phyloP scores from a whole-genome alignment of 2,888 invertebrate genomes.

The Microctonus brassicae region DNA sequence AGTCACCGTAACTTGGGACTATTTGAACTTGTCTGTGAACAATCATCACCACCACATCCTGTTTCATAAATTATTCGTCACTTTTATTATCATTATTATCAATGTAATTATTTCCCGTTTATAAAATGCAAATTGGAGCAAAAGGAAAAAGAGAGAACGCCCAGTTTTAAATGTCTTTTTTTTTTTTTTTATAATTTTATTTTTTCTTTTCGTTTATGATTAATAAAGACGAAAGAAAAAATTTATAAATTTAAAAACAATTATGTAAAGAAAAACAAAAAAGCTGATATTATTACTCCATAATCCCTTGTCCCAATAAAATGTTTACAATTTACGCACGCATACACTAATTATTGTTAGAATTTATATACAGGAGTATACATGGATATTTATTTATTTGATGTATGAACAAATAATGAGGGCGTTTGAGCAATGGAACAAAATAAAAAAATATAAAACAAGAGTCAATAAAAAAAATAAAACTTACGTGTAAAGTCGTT shows the following conservation, averaged over 20 bases:
- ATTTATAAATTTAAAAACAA: not conserved
- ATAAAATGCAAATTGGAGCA: not conserved
- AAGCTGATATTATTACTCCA: constrained; percentile 19
- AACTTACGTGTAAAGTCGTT: constrained; percentile 87
- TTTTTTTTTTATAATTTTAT: not conserved
- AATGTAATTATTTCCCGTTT: not conserved
- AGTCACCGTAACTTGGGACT: constrained; percentile 7
- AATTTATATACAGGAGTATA: no score
- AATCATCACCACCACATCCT: constrained; percentile 20
- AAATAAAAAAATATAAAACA: not conserved
- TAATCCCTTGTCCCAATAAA: constrained; percentile 10
- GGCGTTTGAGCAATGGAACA: not conserved
- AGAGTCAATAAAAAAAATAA: not conserved
- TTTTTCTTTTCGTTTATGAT: not conserved
- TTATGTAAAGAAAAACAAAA: not conserved
- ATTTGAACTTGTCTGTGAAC: constrained; percentile 1
- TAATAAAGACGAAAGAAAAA: not conserved
- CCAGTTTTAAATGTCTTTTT: not conserved
- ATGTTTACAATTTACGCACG: not conserved
- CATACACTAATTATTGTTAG: not conserved
- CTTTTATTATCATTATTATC: not conserved
- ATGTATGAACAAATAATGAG: no score
- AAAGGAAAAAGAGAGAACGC: not conserved
- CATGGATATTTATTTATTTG: no score
- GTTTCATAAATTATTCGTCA: not conserved